Conservation (phyloP, 2,888 invertebrate species). For the Leptothorax acervorum region DNA sequence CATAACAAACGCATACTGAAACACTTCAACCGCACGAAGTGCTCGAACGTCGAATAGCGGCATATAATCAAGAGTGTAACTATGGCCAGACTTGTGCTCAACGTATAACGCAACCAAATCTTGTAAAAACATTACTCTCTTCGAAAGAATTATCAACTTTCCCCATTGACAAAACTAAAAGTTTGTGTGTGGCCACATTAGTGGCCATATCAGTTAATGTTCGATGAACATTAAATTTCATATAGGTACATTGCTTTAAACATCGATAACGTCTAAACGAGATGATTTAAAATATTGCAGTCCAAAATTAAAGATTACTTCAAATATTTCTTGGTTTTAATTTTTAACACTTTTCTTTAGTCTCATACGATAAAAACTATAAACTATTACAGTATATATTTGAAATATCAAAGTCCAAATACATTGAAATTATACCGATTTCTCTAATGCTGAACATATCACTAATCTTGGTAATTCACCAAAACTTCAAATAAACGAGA, state of each 20-base stretch:
- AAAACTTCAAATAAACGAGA: slow-evolving; percentile 1
- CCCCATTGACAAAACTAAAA: not conserved
- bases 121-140: not conserved
- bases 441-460: not conserved
- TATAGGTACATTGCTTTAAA: not conserved
- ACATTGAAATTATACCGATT: not conserved
- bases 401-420: not conserved
- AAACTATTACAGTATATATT: not conserved
- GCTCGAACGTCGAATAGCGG: slow-evolving; percentile 1
- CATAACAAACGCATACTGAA: slow-evolving; percentile 42
- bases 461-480: not conserved
- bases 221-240: not conserved
- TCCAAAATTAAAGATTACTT: not conserved
- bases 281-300: not conserved
- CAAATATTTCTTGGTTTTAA: not conserved
- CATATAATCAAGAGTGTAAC: not conserved
- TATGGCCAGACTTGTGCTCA: not conserved
- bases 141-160: not conserved
- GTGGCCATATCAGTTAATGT: not conserved
- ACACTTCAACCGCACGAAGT: slow-evolving; percentile 7
- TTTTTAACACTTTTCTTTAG: not conserved
- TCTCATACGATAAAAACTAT: not conserved
- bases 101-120: not conserved
- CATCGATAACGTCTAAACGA: not conserved
- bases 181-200: not conserved